A percentile compares a stretch with the other conserved stretches of the same genome.
phyloP scores from a whole-genome alignment of 2,797 vertebrate species.

The Sphenopsis melanotis region DNA sequence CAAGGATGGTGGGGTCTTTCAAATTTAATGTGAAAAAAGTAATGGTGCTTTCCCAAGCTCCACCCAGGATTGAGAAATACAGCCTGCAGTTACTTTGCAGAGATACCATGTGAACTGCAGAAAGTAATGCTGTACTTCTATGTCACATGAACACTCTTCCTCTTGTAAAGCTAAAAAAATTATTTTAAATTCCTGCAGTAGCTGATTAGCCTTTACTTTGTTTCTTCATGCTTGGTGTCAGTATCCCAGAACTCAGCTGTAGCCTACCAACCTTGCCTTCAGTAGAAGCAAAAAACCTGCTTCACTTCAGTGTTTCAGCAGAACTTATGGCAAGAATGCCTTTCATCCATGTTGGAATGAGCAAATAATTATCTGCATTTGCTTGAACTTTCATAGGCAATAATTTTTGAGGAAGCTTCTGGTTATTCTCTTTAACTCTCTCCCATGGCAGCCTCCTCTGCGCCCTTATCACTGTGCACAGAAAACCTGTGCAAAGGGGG shows the following conservation, averaged over 20 bases:
- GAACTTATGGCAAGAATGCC: not conserved
- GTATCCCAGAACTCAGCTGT: not conserved
- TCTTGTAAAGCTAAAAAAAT: slow-evolving; percentile 11
- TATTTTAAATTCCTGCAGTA: not conserved
- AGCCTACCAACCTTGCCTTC: not conserved
- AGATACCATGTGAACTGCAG: slow-evolving; percentile 35
- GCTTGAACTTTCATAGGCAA: not conserved
- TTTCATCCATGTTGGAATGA: not conserved
- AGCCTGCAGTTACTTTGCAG: slow-evolving; percentile 25
- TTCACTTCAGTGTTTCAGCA: not conserved
- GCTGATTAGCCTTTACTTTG: not conserved
- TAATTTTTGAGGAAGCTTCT: slow-evolving; percentile 17
- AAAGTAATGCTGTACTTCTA: not conserved
- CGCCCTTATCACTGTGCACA: not conserved
- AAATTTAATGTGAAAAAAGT: not conserved
- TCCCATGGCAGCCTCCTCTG: not conserved
- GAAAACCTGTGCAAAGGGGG: rapidly evolving
- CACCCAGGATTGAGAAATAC: slow-evolving; percentile 24
- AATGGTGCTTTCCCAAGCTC: slow-evolving; percentile 50
- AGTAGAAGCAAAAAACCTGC: not conserved
- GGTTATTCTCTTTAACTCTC: not conserved
- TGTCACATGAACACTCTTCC: slow-evolving; percentile 53
- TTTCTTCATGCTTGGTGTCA: not conserved
- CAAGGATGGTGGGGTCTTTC: not conserved
- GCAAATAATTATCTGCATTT: not conserved